Evolutionary conservation across 1,140 invertebrate species (phyloP).

Genomic region (Drosophila athabasca): DNA sequence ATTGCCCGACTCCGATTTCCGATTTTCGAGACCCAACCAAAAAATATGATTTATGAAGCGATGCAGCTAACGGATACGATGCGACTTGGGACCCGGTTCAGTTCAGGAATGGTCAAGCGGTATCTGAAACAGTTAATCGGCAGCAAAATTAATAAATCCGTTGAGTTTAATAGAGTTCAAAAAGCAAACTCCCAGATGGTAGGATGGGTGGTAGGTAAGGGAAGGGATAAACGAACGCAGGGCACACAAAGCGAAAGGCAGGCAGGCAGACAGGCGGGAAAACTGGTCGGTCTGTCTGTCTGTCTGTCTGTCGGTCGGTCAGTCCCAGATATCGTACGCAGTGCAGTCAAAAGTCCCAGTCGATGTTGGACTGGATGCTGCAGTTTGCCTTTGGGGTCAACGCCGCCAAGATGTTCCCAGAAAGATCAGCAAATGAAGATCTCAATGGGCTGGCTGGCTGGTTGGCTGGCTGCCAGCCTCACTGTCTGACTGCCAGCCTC

Average conservation of each 20-base stretch:
- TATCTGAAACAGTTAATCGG: constrained; percentile 81
- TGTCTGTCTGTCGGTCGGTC: constrained; percentile 10
- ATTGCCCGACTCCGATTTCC: constrained; percentile 46
- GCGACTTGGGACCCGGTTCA: constrained; percentile 15
- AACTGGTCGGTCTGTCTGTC: no score
- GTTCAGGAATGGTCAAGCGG: constrained; percentile 60
- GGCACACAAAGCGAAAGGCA: constrained; percentile 42
- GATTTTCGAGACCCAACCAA: constrained; percentile 53
- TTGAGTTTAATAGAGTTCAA: constrained; percentile 81
- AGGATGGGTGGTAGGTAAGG: no score
- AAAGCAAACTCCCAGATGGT: constrained; percentile 39
- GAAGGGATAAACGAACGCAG: constrained; percentile 27
- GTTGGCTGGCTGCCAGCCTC: constrained; percentile 20
- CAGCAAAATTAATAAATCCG: constrained; percentile 81
- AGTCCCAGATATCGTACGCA: constrained; percentile 53
- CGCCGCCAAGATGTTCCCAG: constrained; percentile 81
- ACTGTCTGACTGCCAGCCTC: constrained; percentile 9
- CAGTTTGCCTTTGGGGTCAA: constrained; percentile 72
- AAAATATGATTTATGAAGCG: constrained; percentile 73
- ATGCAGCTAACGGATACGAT: constrained; percentile 68
- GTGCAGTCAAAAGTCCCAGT: constrained; percentile 18
- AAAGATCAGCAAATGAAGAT: constrained; percentile 83
- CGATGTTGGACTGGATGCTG: constrained; percentile 15
- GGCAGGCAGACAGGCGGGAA: constrained; percentile 24
- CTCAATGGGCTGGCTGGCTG: constrained; percentile 62